Conservation (phyloP, 2,113 vertebrate species). For the Chloebia gouldiae region DNA sequence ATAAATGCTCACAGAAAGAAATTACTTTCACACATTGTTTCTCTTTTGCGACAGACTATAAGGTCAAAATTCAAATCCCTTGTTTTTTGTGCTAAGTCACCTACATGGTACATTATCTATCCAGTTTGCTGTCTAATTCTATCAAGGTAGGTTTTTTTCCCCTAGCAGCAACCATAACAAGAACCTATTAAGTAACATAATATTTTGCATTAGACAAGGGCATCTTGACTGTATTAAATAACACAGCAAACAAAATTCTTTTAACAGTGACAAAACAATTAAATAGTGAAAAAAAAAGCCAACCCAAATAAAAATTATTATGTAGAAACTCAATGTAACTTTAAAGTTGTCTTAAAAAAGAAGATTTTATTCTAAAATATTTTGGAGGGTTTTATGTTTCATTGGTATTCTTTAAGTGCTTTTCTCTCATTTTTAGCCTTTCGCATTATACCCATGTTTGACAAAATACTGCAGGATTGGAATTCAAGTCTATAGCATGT, state of each 20-base stretch:
- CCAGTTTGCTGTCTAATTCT: slow-evolving; percentile 30
- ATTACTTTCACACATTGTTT: neutral
- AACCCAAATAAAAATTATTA: neutral
- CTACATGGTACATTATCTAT: slow-evolving; percentile 37
- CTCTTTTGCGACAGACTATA: neutral
- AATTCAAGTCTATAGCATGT: neutral
- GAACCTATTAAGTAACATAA: slow-evolving; percentile 14
- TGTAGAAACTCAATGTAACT: neutral
- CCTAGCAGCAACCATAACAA: neutral
- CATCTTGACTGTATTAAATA: slow-evolving; percentile 5
- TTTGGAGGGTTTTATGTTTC: slow-evolving; percentile 37
- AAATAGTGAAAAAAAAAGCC: neutral
- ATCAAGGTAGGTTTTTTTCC: neutral
- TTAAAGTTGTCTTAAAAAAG: neutral
- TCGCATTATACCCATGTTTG: slow-evolving; percentile 2
- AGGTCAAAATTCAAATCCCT: slow-evolving; percentile 33
- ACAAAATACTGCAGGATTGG: neutral
- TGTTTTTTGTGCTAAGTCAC: slow-evolving; percentile 21
- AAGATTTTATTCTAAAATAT: neutral
- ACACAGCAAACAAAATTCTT: neutral
- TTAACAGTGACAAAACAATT: neutral
- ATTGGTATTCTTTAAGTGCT: slow-evolving; percentile 1
- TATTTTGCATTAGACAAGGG: slow-evolving; percentile 37
- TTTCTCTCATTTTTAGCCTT: slow-evolving; percentile 47
- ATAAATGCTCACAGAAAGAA: neutral